Percentiles rank a stretch among this genome's conserved stretches.
Evolutionary conservation across 1,140 invertebrate genomes (phyloP).

Genomic region (Plodia interpunctella): DNA sequence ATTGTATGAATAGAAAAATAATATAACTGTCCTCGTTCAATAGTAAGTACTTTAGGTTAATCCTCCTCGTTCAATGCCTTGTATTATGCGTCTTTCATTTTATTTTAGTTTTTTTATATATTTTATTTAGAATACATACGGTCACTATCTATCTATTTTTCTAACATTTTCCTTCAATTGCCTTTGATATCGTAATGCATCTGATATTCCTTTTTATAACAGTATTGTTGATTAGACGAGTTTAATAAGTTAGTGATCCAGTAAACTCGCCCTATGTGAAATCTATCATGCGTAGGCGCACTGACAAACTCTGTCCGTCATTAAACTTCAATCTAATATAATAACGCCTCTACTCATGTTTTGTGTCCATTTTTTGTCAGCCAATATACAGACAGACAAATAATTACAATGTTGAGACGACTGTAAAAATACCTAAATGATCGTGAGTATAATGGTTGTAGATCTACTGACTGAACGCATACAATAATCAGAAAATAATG

Average conservation of each 20-base stretch:
- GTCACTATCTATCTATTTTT: too few species aligned
- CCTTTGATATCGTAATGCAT: too few species aligned
- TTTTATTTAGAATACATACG: too few species aligned
- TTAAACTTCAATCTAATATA: conserved; percentile 59
- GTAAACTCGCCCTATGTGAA: not conserved
- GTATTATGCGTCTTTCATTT: too few species aligned
- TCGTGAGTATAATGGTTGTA: not conserved
- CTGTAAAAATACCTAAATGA: not conserved
- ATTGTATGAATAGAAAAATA: not conserved
- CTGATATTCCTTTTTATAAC: too few species aligned
- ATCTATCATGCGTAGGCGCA: conserved; percentile 36
- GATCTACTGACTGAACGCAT: not conserved
- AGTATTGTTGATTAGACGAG: too few species aligned
- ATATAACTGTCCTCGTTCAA: too few species aligned
- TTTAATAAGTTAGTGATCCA: not conserved
- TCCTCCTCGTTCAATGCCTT: too few species aligned
- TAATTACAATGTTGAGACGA: conserved; percentile 19
- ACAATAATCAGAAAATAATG: not conserved
- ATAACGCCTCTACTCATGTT: conserved; percentile 37
- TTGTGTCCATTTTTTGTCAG: conserved; percentile 29
- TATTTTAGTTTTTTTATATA: too few species aligned
- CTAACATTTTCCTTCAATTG: too few species aligned
- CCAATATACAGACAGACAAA: conserved; percentile 18
- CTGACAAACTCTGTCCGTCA: conserved; percentile 43
- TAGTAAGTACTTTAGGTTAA: too few species aligned